Conservation (phyloP, 35 echinoderm and acorn worm genomes). For the Strongylocentrotus purpuratus region DNA sequence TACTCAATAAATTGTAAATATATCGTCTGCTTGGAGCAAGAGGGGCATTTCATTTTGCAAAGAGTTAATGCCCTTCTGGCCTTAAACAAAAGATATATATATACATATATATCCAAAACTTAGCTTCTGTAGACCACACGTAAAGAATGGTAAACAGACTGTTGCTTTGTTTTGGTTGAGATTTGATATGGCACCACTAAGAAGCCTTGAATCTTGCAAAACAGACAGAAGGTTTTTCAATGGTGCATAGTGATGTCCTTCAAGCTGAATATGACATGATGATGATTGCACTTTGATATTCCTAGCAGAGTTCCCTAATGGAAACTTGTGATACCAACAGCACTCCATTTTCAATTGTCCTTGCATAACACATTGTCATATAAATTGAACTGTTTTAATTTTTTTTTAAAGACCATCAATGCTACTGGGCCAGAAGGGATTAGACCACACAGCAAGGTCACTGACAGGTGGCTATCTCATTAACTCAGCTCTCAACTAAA, state of each 20-base stretch:
- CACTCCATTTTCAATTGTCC: background rate
- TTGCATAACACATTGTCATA: too few relatives aligned
- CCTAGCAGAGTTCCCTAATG: background rate
- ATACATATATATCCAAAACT: background rate
- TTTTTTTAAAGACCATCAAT: too few relatives aligned
- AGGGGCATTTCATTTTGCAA: too few relatives aligned
- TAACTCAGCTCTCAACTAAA: too few relatives aligned
- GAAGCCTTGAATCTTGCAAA: background rate
- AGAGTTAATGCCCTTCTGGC: too few relatives aligned
- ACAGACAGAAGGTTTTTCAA: background rate
- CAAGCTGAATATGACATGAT: background rate
- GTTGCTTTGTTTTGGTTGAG: background rate
- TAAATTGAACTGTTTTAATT: background rate
- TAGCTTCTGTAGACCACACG: background rate
- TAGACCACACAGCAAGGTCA: too few relatives aligned
- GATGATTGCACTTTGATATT: background rate
- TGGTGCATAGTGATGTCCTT: background rate
- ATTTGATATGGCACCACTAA: background rate
- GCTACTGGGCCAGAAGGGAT: too few relatives aligned
- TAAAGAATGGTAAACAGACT: background rate
- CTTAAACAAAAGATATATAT: too few relatives aligned
- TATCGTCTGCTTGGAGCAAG: too few relatives aligned
- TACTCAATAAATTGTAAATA: too few relatives aligned
- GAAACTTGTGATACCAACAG: background rate
- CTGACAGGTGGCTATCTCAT: too few relatives aligned